phyloP scores from a whole-genome alignment of 2,888 invertebrate species.

The Spisula solida region DNA sequence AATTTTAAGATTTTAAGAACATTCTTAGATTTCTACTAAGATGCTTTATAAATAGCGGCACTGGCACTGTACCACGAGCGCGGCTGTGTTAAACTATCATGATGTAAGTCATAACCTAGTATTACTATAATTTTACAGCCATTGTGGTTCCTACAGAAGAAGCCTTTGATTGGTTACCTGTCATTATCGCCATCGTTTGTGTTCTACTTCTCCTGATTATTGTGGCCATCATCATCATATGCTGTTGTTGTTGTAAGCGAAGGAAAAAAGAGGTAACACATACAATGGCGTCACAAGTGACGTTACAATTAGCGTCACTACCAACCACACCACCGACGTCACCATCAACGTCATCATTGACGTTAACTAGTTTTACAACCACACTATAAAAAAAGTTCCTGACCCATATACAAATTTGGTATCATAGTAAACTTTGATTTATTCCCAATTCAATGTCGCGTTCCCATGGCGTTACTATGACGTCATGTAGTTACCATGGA shows the following conservation, averaged over 20 bases:
- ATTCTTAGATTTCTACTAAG: too few species aligned
- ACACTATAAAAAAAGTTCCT: too few species aligned
- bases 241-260: conserved; percentile 56
- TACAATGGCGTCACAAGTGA: neutral
- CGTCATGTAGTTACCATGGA: too few species aligned
- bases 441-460: too few species aligned
- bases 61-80: too few species aligned
- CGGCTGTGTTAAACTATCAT: too few species aligned
- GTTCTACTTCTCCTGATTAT: conserved; percentile 58
- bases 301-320: neutral
- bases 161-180: conserved; percentile 20
- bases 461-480: too few species aligned
- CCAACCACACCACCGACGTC: neutral
- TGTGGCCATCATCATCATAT: conserved; percentile 62
- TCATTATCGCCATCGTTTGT: conserved; percentile 48
- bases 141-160: neutral
- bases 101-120: too few species aligned
- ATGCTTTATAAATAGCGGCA: too few species aligned
- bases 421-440: too few species aligned
- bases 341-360: neutral
- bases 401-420: too few species aligned
- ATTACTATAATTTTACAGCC: neutral
- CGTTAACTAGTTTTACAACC: neutral
- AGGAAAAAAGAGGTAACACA: conserved; percentile 49
- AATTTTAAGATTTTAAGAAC: too few species aligned